These are phyloP conservation scores for Saxidomus purpurata DNA, from an alignment of 1,140 invertebrate genomes.

Conservation along the genomic window DNA sequence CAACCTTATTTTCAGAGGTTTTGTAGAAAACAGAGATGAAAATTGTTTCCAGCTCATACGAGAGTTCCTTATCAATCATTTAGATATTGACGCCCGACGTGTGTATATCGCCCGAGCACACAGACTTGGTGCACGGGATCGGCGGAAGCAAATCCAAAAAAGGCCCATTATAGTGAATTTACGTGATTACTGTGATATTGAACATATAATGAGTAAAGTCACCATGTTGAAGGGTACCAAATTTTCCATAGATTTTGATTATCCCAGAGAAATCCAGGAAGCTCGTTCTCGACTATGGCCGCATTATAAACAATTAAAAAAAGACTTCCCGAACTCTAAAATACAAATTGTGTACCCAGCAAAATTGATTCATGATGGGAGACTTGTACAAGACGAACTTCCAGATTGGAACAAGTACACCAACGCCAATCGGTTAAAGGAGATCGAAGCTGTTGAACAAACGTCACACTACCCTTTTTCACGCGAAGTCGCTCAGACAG, in stretches of 20 bases:
- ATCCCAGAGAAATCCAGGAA: conserved; percentile 37
- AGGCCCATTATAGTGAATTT: conserved; percentile 45
- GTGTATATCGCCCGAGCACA: conserved; percentile 43
- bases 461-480: too few species aligned
- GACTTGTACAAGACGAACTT: conserved; percentile 6
- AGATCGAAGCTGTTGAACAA: background rate
- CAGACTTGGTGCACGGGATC: background rate
- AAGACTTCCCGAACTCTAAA: background rate
- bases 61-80: background rate
- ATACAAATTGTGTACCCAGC: conserved; percentile 1
- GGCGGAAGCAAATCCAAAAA: background rate
- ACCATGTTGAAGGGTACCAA: background rate
- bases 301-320: background rate
- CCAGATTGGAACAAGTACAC: background rate
- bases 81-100: background rate
- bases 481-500: too few species aligned
- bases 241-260: background rate
- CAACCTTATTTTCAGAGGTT: too few species aligned
- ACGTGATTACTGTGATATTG: conserved; percentile 27
- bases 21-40: conserved; percentile 43
- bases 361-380: background rate
- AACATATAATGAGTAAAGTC: conserved; percentile 22
- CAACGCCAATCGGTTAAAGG: background rate
- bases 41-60: background rate
- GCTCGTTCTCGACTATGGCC: conserved; percentile 19